A percentile compares a stretch with the other conserved stretches of the same genome.
phyloP scores from a whole-genome alignment of 2,888 invertebrate genomes.

The Epirrhoe tristata region DNA sequence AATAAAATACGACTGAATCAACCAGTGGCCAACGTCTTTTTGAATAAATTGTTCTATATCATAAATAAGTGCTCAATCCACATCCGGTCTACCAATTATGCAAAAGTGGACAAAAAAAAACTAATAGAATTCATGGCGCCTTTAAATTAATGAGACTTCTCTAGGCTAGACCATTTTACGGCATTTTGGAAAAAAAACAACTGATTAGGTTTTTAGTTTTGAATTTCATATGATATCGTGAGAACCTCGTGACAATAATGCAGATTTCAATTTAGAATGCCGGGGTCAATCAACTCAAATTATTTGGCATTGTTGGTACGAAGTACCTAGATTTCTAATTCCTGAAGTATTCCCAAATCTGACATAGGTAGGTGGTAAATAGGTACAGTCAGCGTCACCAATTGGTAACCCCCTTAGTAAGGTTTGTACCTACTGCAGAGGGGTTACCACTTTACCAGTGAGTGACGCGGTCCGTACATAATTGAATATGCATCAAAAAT shows the following conservation, averaged over 20 bases:
- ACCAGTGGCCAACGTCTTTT: background rate
- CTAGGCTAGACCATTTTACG: background rate
- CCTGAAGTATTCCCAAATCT: too few relatives aligned
- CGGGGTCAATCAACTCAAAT: too few relatives aligned
- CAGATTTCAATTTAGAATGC: background rate
- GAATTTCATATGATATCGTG: background rate
- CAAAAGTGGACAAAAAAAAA: background rate
- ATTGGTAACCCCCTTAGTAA: too few relatives aligned
- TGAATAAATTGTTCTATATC: background rate
- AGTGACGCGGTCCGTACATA: too few relatives aligned
- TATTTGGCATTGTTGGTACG: too few relatives aligned
- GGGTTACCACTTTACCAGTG: too few relatives aligned
- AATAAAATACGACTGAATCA: too few relatives aligned
- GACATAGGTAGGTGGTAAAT: too few relatives aligned
- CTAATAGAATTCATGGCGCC: constrained; percentile 1
- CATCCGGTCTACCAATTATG: background rate
- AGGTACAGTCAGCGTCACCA: too few relatives aligned
- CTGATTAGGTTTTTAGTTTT: background rate
- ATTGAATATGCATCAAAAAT: too few relatives aligned
- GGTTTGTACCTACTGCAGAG: too few relatives aligned
- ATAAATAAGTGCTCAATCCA: constrained; percentile 1
- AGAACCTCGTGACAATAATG: background rate
- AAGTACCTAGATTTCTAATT: too few relatives aligned
- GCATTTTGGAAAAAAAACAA: background rate
- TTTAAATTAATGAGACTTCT: background rate